phyloP scores from a whole-genome alignment of 2,113 vertebrate genomes.

The Meles meles region DNA sequence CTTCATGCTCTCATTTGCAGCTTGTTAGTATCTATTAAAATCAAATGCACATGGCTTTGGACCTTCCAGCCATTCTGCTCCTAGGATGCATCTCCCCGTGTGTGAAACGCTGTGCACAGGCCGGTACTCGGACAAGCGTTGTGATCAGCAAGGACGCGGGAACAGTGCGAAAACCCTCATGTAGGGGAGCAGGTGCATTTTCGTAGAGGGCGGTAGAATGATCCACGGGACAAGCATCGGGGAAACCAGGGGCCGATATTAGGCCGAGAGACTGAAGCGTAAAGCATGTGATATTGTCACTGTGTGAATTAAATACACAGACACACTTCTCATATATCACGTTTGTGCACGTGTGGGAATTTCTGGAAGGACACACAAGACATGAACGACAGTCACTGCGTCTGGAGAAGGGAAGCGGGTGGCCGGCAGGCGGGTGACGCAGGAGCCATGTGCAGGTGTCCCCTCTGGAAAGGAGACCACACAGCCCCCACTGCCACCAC shows the following conservation, averaged over 20 bases:
- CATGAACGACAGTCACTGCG: no score
- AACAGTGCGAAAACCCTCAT: no score
- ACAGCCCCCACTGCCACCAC: rapidly evolving
- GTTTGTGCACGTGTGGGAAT: neutral
- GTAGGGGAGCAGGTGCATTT: neutral
- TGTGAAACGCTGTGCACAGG: neutral
- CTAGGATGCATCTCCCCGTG: neutral
- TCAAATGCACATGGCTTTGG: neutral
- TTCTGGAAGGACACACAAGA: neutral
- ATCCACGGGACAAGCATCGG: neutral
- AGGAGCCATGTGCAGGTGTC: neutral
- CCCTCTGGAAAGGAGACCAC: neutral
- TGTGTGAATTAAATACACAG: no score
- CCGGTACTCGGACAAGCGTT: neutral
- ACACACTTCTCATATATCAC: neutral
- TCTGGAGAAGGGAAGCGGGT: neutral
- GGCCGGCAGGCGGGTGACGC: neutral
- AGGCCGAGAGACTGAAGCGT: neutral
- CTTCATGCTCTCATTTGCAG: neutral
- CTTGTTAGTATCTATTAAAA: neutral
- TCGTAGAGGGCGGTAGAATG: rapidly evolving
- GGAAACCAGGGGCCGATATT: neutral
- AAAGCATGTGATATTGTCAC: neutral
- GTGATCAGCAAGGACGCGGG: neutral
- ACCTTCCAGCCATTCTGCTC: neutral